Conservation (phyloP, 2,797 vertebrate species). For the Smutsia gigantea region DNA sequence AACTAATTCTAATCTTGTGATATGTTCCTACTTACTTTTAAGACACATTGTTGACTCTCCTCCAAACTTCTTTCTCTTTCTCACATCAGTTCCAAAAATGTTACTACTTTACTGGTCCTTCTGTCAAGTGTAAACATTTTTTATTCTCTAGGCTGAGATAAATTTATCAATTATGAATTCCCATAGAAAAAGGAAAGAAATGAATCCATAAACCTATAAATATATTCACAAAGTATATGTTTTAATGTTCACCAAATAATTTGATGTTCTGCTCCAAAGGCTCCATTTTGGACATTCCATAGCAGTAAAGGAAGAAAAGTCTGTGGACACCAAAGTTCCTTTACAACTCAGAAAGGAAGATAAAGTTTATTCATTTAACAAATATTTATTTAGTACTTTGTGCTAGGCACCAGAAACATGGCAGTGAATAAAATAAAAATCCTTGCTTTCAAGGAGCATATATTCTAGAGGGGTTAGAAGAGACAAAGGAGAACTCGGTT, state of each 20-base stretch:
- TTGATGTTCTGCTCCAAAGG: background rate
- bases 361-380: background rate
- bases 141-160: constrained; percentile 25
- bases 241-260: constrained; percentile 20
- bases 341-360: constrained; percentile 23
- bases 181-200: background rate
- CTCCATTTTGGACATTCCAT: background rate
- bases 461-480: background rate
- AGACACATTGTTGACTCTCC: background rate
- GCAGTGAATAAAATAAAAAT: background rate
- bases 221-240: constrained; percentile 32
- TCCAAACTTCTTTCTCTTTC: background rate
- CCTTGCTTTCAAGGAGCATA: background rate
- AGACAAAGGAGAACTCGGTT: constrained; percentile 18
- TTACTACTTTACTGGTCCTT: constrained; percentile 39
- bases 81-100: constrained; percentile 51
- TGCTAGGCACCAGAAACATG: background rate
- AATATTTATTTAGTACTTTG: constrained; percentile 3
- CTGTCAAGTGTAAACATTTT: background rate
- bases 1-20: constrained; percentile 38
- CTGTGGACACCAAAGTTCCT: background rate
- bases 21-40: background rate
- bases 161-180: constrained; percentile 33
- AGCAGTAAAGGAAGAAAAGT: background rate
- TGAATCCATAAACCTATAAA: background rate